phyloP scores from a whole-genome alignment of 2,888 invertebrate species.

The Drosophila flavopinicola region DNA sequence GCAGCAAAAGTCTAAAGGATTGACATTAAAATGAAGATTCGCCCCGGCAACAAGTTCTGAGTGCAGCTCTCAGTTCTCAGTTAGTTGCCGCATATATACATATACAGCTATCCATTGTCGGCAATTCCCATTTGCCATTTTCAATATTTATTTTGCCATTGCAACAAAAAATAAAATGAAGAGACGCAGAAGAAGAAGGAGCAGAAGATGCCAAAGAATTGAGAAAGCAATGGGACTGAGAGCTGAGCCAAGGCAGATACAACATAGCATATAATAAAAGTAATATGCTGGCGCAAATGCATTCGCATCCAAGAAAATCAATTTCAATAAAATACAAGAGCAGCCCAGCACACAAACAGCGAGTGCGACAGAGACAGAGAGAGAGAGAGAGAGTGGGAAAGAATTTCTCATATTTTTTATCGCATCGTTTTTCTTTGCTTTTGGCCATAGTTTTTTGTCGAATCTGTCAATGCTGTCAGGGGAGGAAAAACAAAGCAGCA shows the following conservation, averaged over 20 bases:
- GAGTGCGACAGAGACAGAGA: slow-evolving; percentile 1
- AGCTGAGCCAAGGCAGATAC: slow-evolving; percentile 30
- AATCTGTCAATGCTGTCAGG: slow-evolving; percentile 77
- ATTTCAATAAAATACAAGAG: slow-evolving; percentile 77
- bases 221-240: slow-evolving; percentile 43
- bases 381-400: background rate
- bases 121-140: slow-evolving; percentile 76
- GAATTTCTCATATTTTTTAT: slow-evolving; percentile 56
- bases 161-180: slow-evolving; percentile 27
- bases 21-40: slow-evolving; percentile 33
- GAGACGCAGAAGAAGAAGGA: background rate
- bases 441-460: slow-evolving; percentile 75
- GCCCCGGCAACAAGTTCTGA: background rate
- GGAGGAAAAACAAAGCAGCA: slow-evolving; percentile 63
- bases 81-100: slow-evolving; percentile 18
- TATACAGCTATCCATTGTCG: slow-evolving; percentile 57
- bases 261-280: slow-evolving; percentile 74
- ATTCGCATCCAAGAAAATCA: slow-evolving; percentile 77
- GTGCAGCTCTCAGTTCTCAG: slow-evolving; percentile 12
- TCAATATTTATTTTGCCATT: slow-evolving; percentile 74
- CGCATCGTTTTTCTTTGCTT: slow-evolving; percentile 38
- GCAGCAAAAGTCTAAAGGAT: slow-evolving; percentile 11
- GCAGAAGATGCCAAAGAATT: slow-evolving; percentile 35
- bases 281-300: slow-evolving; percentile 79
- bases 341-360: slow-evolving; percentile 32